Base-by-base conservation (phyloP, 1,140 invertebrate genomes). In the Cephus cinctus region DNA sequence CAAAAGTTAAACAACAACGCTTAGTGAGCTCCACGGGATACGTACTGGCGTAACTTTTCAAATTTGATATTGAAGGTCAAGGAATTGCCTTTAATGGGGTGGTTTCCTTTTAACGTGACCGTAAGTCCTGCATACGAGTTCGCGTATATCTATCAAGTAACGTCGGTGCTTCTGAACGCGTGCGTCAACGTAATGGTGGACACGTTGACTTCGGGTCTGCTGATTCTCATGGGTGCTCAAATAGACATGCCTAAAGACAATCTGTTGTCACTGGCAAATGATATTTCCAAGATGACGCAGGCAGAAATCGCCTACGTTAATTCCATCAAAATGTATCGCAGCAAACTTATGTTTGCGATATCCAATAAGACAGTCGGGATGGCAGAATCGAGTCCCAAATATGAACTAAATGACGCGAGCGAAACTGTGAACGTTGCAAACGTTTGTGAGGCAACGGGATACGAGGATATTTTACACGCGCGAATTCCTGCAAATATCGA, bases 101-200 rank as follows among this genome's bases (percentile, higher is more conserved):
- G 62, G 62, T 65, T 52, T 53, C 66, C 66, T 12, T 69, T 63
- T 43, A 31, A 54, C 22, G 53, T 39, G 6, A 51, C 5, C 8
- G 27, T 22, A 15, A 36, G 23, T n/a, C 52, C 57, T 6, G 30
- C 35, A 36, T 64, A 44, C 42, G 53, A 56, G 25, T 12, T 61
- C 5, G 47, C 46, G 31, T 67, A 61, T 40, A 9, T 31, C n/a
- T 59, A 64, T 49, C 61, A 64, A 51, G 52, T 59, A 19, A 15
- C 49, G 8, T 39, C 46, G 5, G 52, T 54, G 2, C n/a, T 50
- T 6, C 21, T 59, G 8, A 42, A 53, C 41, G 61, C 54, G 4
- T 42, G 25, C 2, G 36, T 21, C 16, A 57, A 60, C 27, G 14
- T 36, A 6, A 38, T 43, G 20, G 54, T 53, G 41, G 62, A 65